phyloP scores from a whole-genome alignment of 2,113 vertebrate genomes.

The Microtus ochrogaster region DNA sequence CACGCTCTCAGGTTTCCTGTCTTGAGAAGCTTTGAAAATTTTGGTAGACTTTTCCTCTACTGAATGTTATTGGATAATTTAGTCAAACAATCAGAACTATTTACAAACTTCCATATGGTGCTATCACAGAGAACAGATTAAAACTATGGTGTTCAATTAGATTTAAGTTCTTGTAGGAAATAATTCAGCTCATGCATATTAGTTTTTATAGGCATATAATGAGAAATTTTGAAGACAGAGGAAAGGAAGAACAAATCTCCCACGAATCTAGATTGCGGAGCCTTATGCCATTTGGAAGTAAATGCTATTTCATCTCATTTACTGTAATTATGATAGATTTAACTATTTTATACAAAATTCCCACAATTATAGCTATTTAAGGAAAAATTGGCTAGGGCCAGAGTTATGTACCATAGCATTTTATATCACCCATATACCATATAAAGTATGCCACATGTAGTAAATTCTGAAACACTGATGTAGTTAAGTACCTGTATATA shows the following conservation, averaged over 20 bases:
- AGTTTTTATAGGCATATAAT: neutral
- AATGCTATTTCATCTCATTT: neutral
- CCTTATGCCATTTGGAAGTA: neutral
- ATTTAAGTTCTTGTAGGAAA: conserved; percentile 2
- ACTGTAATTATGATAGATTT: neutral
- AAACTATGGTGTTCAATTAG: neutral
- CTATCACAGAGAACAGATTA: neutral
- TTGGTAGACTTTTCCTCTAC: neutral
- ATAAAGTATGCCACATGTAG: neutral
- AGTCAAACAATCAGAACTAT: neutral
- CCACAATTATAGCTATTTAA: neutral
- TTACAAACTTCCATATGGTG: neutral
- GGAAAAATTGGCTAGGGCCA: neutral
- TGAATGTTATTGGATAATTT: neutral
- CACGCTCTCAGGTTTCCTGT: neutral
- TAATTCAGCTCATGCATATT: neutral
- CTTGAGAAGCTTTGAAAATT: neutral
- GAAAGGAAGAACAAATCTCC: neutral
- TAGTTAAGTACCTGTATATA: neutral
- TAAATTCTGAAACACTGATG: neutral
- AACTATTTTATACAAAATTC: neutral
- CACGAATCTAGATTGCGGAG: neutral
- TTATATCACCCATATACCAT: neutral
- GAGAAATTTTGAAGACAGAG: neutral
- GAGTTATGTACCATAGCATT: neutral